Percentiles rank a stretch among this genome's conserved stretches.
phyloP scores from a whole-genome alignment of 2,888 invertebrate genomes.

The Alloscopus bannaensis region DNA sequence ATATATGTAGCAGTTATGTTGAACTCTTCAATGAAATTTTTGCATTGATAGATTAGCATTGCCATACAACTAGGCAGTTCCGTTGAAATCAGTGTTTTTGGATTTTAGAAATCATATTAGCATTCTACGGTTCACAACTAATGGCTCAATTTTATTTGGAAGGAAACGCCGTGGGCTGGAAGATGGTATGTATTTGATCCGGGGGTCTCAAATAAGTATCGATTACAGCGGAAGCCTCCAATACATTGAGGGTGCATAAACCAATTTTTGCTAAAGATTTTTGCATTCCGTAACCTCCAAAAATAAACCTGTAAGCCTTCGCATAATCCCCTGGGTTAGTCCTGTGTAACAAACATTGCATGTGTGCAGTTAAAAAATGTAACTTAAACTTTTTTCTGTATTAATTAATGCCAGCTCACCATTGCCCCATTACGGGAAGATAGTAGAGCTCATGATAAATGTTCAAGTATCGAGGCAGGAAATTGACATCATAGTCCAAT shows the following conservation, averaged over 20 bases:
- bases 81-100: too few species aligned
- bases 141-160: too few species aligned
- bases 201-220: constrained; percentile 22
- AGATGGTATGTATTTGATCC: constrained; percentile 25
- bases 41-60: too few species aligned
- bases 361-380: background rate
- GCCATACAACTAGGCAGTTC: too few species aligned
- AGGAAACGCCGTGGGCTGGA: constrained; percentile 9
- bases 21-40: too few species aligned
- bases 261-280: constrained; percentile 31
- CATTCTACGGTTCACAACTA: too few species aligned
- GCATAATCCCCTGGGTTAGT: constrained; percentile 8
- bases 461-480: constrained; percentile 43
- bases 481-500: constrained; percentile 28
- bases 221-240: background rate
- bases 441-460: constrained; percentile 43
- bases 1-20: too few species aligned
- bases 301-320: constrained; percentile 37
- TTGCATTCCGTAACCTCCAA: constrained; percentile 57
- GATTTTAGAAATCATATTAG: background rate
- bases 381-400: background rate
- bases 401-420: constrained; percentile 29
- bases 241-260: constrained; percentile 13
- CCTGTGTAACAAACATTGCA: constrained; percentile 12
- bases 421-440: constrained; percentile 32